phyloP scores from a whole-genome alignment of 2,888 invertebrate genomes.

The Gari tellinella region DNA sequence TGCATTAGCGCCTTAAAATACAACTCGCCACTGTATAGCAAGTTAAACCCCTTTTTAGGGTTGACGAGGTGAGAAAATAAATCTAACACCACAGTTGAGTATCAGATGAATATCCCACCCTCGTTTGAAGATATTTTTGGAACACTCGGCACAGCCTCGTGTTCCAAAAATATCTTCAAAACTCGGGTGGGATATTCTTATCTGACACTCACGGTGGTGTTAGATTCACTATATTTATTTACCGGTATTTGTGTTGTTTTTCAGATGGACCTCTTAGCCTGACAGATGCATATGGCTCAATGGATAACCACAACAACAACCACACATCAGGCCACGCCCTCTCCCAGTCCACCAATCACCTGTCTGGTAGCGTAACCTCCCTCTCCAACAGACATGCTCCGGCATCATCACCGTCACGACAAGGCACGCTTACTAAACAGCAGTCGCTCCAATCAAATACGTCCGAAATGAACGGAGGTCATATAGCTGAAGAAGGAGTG shows the following conservation, averaged over 20 bases:
- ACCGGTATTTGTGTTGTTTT: slow-evolving; percentile 10
- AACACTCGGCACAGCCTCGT: too few species aligned
- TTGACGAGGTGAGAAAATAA: too few species aligned
- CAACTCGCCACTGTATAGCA: too few species aligned
- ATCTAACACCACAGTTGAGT: too few species aligned
- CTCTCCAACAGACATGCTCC: slow-evolving; percentile 54
- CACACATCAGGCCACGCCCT: slow-evolving; percentile 46
- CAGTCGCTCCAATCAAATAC: slow-evolving; percentile 42
- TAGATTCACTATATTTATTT: too few species aligned
- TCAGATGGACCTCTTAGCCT: slow-evolving; percentile 79
- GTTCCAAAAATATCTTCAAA: too few species aligned
- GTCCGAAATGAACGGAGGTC: slow-evolving; percentile 55
- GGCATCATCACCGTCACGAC: slow-evolving; percentile 44
- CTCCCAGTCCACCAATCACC: slow-evolving; percentile 55
- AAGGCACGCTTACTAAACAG: slow-evolving; percentile 43
- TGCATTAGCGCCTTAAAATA: too few species aligned
- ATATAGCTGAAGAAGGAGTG: slow-evolving; percentile 43
- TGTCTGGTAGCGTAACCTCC: slow-evolving; percentile 56
- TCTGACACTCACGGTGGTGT: too few species aligned
- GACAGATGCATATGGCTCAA: slow-evolving; percentile 66
- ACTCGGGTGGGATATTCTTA: too few species aligned
- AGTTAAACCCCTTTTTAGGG: too few species aligned
- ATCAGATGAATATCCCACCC: too few species aligned
- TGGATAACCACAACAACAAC: slow-evolving; percentile 46
- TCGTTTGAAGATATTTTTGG: too few species aligned